Base-by-base conservation (phyloP, 2,797 vertebrate species). In the Halcyon leucocephala region DNA sequence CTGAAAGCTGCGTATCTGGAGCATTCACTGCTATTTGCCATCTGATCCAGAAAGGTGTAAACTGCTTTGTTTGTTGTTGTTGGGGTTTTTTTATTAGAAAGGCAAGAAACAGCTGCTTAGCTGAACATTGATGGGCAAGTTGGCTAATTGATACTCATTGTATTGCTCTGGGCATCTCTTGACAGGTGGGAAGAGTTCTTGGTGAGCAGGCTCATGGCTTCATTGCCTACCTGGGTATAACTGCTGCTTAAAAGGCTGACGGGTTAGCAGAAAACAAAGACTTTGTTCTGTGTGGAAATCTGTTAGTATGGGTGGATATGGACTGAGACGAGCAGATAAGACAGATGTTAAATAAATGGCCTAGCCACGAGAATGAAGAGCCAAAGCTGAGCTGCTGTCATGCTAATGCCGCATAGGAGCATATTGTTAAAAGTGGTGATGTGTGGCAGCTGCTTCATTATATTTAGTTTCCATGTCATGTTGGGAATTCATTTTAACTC, bases 141-240 rank as follows among this genome's bases (percentile, higher is more conserved):
- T 82, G 86, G 80, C 87, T 95, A 91, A 83, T 98, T 97, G 95
- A 66, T 94, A 95, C 94, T 97, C 76, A 82, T 97, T 89, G 66
- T 82, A 95, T 92, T 84, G 48, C 90, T 96, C 51, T 96, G 93
- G 97, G 95, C 93, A 91, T 97, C 89, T 95, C 73, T 86, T 98
- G 97, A 86, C 93, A 97, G 89, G 94, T 97, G 76, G 24, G 90
- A 90, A 95, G 95, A 91, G 86, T 89, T 97, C 72, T 90, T 96
- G 92, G 87, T 95, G 82, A 97, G 93, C 80, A 90, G 89, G 73
- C 51, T 82, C 14, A 5, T 94, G 95, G 60, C 71, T 97, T 96
- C 93, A 62, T 85, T 95, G 85, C 71, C 49, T 97, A 10, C 66
- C 66, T 94, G 82, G 81, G 49, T 97, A 39, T 84, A 95, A 89